A percentile compares a stretch with the other conserved stretches of the same genome.
Evolutionary conservation across 2,113 vertebrate species (phyloP).

Genomic region (Amazona guildingii): DNA sequence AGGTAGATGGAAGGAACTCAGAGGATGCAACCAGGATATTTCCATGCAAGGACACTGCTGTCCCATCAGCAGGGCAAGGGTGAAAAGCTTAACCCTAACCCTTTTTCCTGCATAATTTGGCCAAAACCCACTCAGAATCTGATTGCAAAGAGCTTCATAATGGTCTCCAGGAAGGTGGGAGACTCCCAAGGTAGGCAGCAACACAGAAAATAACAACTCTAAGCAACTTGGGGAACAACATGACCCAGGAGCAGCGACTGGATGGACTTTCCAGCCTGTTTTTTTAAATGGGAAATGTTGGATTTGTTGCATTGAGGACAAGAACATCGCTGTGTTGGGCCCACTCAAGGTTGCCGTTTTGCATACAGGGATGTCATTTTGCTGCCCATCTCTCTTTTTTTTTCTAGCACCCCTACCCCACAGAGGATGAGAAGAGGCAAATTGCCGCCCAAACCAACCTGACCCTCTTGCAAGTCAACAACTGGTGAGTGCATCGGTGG

Average conservation of each 20-base stretch:
- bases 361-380: not conserved
- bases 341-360: rapidly evolving
- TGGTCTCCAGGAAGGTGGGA: not conserved
- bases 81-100: not conserved
- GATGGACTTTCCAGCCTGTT: not conserved
- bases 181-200: not conserved
- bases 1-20: not conserved
- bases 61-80: not conserved
- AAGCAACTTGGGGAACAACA: not conserved
- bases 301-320: not conserved
- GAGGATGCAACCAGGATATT: not conserved
- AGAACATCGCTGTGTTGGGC: rapidly evolving
- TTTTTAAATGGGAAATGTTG: not conserved
- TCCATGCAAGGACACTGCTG: not conserved
- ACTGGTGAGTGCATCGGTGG: slow-evolving; percentile 84
- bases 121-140: not conserved
- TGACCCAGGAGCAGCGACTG: not conserved
- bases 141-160: not conserved
- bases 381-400: not conserved
- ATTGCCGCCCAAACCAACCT: slow-evolving; percentile 96
- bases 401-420: slow-evolving; percentile 94
- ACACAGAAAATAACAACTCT: not conserved
- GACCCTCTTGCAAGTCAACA: slow-evolving; percentile 98
- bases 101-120: not conserved
- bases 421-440: slow-evolving; percentile 98